Evolutionary conservation across 2,797 vertebrate genomes (phyloP), one percentile per base, ranked within the genome.

Genomic region (Poeciliopsis presidionis): DNA sequence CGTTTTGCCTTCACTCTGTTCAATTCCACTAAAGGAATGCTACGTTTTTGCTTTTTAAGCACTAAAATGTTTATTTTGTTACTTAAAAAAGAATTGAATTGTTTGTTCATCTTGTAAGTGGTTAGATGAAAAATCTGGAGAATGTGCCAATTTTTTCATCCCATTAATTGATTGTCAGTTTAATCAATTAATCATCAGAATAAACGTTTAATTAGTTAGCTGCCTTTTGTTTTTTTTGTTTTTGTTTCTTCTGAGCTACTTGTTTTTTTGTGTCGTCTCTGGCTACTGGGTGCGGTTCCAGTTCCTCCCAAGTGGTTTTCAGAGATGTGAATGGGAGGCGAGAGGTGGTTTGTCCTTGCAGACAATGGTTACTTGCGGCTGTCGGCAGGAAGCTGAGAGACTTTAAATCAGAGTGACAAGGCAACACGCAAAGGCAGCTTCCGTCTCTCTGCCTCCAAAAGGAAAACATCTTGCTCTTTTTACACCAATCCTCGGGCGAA

Each of bases 361-460:
- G 81, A 91, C 89, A 93, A 88, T 83, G 80, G 87, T 70, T 80
- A 78, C 76, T 79, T 67, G 86, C 80, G 82, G 80, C 80, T 78
- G 76, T 78, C 36, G 81, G 81, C 77, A 86, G 78, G 79, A 89
- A 87, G 78, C 67, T 46, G 77, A 84, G 71, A 3, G 5, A n/a
- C 80, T 81, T 83, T 49, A 80, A 84, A 78, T 84, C 77, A 63
- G 72, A 46, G 16, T 43, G 57, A 47, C 46, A 9, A 78, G 76
- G 43, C 55, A 47, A 79, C 75, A 72, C 3, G 63, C 59, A 67
- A 72, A 74, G 41, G 63, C 4, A 16, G 28, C 67, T 33, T 74
- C 28, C 7, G 46, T 7, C 33, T 16, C 74, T 74, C 43, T 75
- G n/a, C 11, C n/a, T 46, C 41, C 41, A 46, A 46, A 70, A 70